Evolutionary conservation across 2,797 vertebrate species (phyloP).

Genomic region (Salmo trutta): DNA sequence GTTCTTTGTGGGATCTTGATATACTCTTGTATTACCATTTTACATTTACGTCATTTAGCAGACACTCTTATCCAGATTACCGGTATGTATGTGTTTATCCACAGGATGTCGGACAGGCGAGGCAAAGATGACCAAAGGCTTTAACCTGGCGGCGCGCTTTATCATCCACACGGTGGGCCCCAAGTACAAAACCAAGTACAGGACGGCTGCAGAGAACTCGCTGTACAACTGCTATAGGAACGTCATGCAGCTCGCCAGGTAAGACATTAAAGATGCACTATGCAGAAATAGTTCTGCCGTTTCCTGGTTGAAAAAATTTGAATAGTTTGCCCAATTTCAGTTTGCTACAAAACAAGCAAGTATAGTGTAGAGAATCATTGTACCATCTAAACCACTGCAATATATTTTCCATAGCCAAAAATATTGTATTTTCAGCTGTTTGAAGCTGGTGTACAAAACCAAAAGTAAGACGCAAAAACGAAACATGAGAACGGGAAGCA

Average conservation of each 20-base stretch:
- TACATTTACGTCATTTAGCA: too few relatives aligned
- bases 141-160: slow-evolving; percentile 91
- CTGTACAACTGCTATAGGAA: slow-evolving; percentile 96
- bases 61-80: neutral
- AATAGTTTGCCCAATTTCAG: too few relatives aligned
- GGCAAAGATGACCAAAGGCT: slow-evolving; percentile 94
- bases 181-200: slow-evolving; percentile 92
- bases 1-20: neutral
- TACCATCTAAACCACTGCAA: too few relatives aligned
- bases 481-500: too few relatives aligned
- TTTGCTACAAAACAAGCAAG: too few relatives aligned
- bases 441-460: too few relatives aligned
- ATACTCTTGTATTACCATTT: neutral
- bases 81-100: neutral
- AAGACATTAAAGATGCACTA: slow-evolving; percentile 44
- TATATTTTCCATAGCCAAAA: too few relatives aligned
- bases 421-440: too few relatives aligned
- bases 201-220: slow-evolving; percentile 95
- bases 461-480: too few relatives aligned
- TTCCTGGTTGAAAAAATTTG: too few relatives aligned
- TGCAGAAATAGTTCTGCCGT: too few relatives aligned
- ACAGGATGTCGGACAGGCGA: slow-evolving; percentile 95
- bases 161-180: slow-evolving; percentile 98
- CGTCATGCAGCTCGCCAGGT: slow-evolving; percentile 90
- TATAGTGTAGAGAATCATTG: too few relatives aligned